Percentiles rank a stretch among this genome's conserved stretches.
phyloP scores from a whole-genome alignment of 2,113 vertebrate species.

The Hiodon alosoides region DNA sequence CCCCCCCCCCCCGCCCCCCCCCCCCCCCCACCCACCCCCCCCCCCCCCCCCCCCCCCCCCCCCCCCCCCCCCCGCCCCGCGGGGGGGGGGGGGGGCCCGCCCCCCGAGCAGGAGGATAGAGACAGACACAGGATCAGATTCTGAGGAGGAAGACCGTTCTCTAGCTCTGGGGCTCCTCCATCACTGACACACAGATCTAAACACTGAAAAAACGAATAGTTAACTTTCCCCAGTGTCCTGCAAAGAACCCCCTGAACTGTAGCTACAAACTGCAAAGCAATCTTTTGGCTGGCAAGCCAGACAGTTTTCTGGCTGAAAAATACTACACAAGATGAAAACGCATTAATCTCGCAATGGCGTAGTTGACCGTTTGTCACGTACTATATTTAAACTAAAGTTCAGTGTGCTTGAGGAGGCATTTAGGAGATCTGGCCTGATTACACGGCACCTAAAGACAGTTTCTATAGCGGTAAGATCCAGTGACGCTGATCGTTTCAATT shows the following conservation, averaged over 20 bases:
- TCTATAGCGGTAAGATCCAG: too few species aligned
- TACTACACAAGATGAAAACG: slow-evolving; percentile 18
- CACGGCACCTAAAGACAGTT: too few species aligned
- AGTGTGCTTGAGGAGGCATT: neutral
- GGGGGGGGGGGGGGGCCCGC: too few species aligned
- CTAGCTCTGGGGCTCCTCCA: slow-evolving; percentile 2
- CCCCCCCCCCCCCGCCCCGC: too few species aligned
- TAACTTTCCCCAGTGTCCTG: slow-evolving; percentile 35
- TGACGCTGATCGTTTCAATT: too few species aligned
- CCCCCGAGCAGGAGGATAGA: neutral
- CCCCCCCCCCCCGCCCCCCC: too few species aligned
- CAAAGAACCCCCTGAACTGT: slow-evolving; percentile 17
- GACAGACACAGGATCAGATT: neutral
- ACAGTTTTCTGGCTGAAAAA: neutral
- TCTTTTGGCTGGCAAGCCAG: neutral
- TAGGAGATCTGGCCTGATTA: too few species aligned
- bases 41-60: too few species aligned
- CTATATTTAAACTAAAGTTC: neutral
- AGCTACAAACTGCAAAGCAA: slow-evolving; percentile 22
- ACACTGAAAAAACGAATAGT: slow-evolving; percentile 36
- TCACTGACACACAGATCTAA: slow-evolving; percentile 43
- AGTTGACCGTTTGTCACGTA: slow-evolving; percentile 7
- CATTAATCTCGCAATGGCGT: neutral
- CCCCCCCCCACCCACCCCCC: too few species aligned
- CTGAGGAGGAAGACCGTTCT: neutral